Conservation (phyloP, 2,113 vertebrate species). For the Copsychus sechellarum region DNA sequence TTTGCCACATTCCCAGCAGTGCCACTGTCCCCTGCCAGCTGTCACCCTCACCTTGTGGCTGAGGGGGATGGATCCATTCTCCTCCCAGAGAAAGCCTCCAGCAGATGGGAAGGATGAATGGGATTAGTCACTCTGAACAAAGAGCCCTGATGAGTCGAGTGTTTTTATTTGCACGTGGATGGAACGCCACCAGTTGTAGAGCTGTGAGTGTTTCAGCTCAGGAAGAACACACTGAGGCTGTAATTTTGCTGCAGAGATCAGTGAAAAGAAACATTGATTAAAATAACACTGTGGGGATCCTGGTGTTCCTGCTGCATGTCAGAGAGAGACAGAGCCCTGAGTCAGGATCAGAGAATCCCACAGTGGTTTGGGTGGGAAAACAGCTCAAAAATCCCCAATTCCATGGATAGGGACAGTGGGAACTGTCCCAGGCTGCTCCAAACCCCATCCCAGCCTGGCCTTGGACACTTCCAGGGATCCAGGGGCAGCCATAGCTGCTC, state of each 20-base stretch:
- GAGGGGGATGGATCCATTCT: not conserved
- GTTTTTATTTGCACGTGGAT: not conserved
- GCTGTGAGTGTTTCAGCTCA: not conserved
- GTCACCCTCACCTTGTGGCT: accelerated
- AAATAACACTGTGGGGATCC: not conserved
- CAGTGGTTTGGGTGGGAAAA: no score
- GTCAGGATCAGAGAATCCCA: not conserved
- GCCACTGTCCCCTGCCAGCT: accelerated
- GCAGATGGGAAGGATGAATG: conserved; percentile 45
- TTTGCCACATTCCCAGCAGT: accelerated
- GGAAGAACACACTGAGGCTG: conserved; percentile 9
- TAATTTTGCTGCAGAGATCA: not conserved
- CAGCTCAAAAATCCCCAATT: not conserved
- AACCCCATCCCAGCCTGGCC: not conserved
- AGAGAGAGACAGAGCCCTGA: not conserved
- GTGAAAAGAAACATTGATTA: not conserved
- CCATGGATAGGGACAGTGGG: not conserved
- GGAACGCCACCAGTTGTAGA: not conserved
- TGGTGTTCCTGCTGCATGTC: not conserved
- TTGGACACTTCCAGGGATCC: not conserved
- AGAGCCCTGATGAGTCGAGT: conserved; percentile 16
- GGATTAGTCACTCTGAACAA: conserved; percentile 34
- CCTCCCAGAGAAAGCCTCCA: not conserved
- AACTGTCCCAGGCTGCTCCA: not conserved
- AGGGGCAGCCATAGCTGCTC: not conserved